Conservation (phyloP, 64 coral and sea anemone species). For the Anthopleura sola region DNA sequence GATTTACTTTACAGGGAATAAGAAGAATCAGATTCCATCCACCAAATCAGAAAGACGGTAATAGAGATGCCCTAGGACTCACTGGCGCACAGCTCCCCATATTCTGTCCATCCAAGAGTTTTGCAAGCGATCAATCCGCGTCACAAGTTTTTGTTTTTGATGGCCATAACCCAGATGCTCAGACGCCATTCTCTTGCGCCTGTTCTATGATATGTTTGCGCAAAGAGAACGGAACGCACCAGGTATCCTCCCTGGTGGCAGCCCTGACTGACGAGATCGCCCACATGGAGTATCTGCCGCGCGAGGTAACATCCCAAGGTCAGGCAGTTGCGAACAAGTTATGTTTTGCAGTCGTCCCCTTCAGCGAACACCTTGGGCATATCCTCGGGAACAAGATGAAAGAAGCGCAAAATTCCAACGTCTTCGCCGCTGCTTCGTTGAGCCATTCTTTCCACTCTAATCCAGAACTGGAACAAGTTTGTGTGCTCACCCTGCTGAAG, state of each 20-base stretch:
- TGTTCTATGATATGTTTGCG: constrained; percentile 72
- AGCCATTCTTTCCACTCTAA: constrained; percentile 86
- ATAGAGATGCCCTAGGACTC: constrained; percentile 48
- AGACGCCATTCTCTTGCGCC: constrained; percentile 21
- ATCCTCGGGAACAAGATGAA: constrained; percentile 54
- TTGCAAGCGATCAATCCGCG: neutral
- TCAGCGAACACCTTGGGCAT: constrained; percentile 57
- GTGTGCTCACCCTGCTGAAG: constrained; percentile 67
- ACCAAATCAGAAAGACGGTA: constrained; percentile 32
- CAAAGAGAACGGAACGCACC: constrained; percentile 78
- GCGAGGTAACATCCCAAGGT: constrained; percentile 36
- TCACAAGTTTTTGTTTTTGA: constrained; percentile 43
- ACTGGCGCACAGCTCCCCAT: constrained; percentile 49
- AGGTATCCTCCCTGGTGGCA: constrained; percentile 50
- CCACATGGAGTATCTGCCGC: constrained; percentile 25
- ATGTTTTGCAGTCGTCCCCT: constrained; percentile 54
- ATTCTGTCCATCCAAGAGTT: constrained; percentile 58
- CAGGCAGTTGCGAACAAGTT: constrained; percentile 38
- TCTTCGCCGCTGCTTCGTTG: constrained; percentile 58
- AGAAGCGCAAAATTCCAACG: constrained; percentile 44
- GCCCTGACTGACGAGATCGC: constrained; percentile 29
- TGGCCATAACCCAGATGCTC: constrained; percentile 4
- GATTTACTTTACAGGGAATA: constrained; percentile 68
- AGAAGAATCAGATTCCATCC: constrained; percentile 52
- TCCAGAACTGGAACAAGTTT: constrained; percentile 92